A percentile compares a stretch with the other conserved stretches of the same genome.
Conservation (phyloP, 2,797 vertebrate species). For the Salmo trutta region DNA sequence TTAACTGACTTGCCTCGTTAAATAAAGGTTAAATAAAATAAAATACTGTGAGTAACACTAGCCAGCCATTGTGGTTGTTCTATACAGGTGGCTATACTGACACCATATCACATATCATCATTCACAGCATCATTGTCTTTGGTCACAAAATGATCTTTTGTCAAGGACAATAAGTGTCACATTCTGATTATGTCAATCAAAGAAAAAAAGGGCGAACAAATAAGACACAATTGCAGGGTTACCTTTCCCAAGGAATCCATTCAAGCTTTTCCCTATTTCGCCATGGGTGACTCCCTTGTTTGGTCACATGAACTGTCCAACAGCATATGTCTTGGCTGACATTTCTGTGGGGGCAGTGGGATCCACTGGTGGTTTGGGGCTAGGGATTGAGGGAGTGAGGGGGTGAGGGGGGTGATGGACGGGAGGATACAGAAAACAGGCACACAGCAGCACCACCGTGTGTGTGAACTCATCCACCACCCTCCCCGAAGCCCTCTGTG, state of each 20-base stretch:
- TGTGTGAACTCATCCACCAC: constrained; percentile 27
- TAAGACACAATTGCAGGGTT: constrained; percentile 32
- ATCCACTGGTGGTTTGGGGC: constrained; percentile 44
- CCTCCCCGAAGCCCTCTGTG: constrained; percentile 19
- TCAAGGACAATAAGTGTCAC: neutral
- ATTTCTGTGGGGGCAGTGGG: constrained; percentile 43
- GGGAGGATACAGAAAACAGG: neutral
- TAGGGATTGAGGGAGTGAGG: constrained; percentile 11
- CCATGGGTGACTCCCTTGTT: constrained; percentile 44
- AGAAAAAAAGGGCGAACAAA: neutral
- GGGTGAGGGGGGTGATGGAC: neutral
- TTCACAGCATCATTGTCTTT: neutral
- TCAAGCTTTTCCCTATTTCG: constrained; percentile 26
- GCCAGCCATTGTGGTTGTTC: neutral
- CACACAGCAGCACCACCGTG: neutral
- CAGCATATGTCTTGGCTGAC: constrained; percentile 53
- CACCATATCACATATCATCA: neutral
- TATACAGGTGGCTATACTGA: neutral
- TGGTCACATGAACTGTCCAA: constrained; percentile 30
- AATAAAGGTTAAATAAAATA: no score
- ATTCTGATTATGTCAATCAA: neutral
- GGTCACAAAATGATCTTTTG: neutral
- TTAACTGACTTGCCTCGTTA: no score
- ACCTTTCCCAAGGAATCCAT: constrained; percentile 35
- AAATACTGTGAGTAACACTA: constrained; percentile 38